These are phyloP conservation scores for Illadopsis cleaveri DNA, from an alignment of 2,113 vertebrate species.

Conservation along the genomic window DNA sequence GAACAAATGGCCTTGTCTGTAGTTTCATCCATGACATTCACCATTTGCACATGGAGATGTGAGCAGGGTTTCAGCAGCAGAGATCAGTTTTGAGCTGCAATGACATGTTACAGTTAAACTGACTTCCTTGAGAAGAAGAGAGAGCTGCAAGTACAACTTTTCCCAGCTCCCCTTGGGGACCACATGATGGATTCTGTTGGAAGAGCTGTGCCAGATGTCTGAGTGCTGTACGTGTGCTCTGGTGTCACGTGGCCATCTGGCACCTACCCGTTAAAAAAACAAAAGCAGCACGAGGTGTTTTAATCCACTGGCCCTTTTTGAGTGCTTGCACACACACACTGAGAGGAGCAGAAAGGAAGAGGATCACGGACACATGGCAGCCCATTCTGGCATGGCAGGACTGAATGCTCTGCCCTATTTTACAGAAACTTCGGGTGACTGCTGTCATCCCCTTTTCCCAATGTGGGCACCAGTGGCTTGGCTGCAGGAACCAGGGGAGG, in stretches of 20 bases:
- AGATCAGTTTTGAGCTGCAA: not conserved
- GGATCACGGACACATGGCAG: not conserved
- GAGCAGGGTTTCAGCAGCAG: not conserved
- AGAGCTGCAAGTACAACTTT: not conserved
- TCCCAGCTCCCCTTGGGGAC: not conserved
- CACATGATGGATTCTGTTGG: not conserved
- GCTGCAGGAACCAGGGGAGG: not conserved
- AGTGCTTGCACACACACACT: not conserved
- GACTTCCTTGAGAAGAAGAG: not conserved
- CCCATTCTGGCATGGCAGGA: not conserved
- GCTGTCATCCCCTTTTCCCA: not conserved
- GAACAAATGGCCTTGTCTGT: not conserved
- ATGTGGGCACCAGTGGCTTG: not conserved
- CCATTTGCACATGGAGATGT: fast-evolving
- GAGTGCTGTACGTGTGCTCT: fast-evolving
- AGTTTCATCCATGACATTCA: not conserved
- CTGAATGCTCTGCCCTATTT: not conserved
- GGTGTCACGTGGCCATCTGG: not conserved
- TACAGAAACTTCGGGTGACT: not conserved
- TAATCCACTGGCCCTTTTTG: not conserved
- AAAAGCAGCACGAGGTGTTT: not conserved
- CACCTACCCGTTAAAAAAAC: not conserved
- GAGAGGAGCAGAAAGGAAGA: not conserved
- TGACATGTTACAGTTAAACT: not conserved
- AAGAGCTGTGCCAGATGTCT: not conserved